These are phyloP conservation scores for Protosalanx chinensis DNA, from an alignment of 2,797 vertebrate genomes.

Conservation along the genomic window DNA sequence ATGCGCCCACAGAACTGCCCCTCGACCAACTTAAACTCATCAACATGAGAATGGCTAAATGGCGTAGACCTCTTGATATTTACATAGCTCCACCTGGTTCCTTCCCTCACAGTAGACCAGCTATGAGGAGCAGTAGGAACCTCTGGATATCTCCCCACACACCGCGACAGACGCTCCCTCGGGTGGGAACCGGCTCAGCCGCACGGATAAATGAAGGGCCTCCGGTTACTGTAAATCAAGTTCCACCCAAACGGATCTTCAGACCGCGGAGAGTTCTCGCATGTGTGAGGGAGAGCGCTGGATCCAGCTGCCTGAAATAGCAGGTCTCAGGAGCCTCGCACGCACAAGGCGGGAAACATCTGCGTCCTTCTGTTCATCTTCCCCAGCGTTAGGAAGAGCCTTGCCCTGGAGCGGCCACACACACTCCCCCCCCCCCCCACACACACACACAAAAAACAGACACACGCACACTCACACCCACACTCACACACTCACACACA, in stretches of 20 bases:
- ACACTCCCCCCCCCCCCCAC: not conserved
- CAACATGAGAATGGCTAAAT: too few species aligned
- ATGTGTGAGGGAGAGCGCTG: constrained; percentile 12
- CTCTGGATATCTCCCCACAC: constrained; percentile 17
- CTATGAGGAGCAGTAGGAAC: not conserved
- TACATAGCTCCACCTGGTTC: too few species aligned
- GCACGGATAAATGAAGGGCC: constrained; percentile 21
- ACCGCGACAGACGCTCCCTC: constrained; percentile 35
- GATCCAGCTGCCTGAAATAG: constrained; percentile 1
- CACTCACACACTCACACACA: not conserved
- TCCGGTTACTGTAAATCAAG: constrained; percentile 24
- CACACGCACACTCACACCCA: too few species aligned
- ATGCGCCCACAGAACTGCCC: too few species aligned
- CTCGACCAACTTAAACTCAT: too few species aligned
- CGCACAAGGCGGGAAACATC: not conserved
- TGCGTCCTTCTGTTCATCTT: not conserved
- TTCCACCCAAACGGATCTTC: constrained; percentile 38
- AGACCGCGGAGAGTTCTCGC: constrained; percentile 39
- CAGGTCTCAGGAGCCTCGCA: not conserved
- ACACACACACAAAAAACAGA: not conserved
- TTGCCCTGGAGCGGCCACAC: not conserved
- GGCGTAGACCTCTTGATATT: too few species aligned
- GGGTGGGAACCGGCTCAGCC: constrained; percentile 37
- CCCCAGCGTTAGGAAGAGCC: not conserved
- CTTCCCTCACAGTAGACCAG: not conserved